Base-by-base conservation (phyloP, 1,140 invertebrate genomes). In the Batillaria attramentaria region DNA sequence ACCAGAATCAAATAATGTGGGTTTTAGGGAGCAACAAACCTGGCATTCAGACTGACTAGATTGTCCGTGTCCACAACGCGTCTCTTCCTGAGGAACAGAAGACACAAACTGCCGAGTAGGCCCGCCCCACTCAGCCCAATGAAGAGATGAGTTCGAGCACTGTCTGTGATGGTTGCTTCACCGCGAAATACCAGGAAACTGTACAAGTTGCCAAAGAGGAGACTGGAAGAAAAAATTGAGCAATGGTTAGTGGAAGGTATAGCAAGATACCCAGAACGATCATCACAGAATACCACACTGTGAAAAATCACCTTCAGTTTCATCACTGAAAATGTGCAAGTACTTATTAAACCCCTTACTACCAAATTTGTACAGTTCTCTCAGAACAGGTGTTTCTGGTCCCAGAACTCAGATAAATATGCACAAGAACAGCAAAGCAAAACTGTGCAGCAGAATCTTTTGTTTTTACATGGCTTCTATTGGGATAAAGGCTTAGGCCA, bases 131-230 rank as follows among this genome's bases (percentile, higher is more conserved):
- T 85, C 6, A 89, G 81, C 6, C 85, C 88, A 68, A 82, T 80
- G 77, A 86, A 89, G 20, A 89, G 73, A 43, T 85, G 81, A 13
- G 81, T 85, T 78, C 88, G 83, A 50, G 85, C 82, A 24, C 35
- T 37, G 92, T 33, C 96, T 73, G 95, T 94, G 65, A 94, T 93
- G 24, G 92, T 91, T 0, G 93, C 89, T 90, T 94, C 92, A 69
- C 95, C 95, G 93, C 95, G 94, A 90, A 99, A 97, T 88, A 95
- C 94, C 87, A 97, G 96, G 90, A 94, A 98, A 16, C 98, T 97
- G 91, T 98, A 98, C 13, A 97, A 92, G 88, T 99, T 99, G 68
- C 98, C 97, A 85, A 96, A 94, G 87, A 99, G 95, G 91, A 98
- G 94, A 86, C 97, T 96, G 93, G 82, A 94, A 94, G 77, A 84